Percentiles rank a stretch among this genome's conserved stretches.
Conservation (phyloP, 2,888 invertebrate genomes). For the Omphaloscelis lunosa region DNA sequence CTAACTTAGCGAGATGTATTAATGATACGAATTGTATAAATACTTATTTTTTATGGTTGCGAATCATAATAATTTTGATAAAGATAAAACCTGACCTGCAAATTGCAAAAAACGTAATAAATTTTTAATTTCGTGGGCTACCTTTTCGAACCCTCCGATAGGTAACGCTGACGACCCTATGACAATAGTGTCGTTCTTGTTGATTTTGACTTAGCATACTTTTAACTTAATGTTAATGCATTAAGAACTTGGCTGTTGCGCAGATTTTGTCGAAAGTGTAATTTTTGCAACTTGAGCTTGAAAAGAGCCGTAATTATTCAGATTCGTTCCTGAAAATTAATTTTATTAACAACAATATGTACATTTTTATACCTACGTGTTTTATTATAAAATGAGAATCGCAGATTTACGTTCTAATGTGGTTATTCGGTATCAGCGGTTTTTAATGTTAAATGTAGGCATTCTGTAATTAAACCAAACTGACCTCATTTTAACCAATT, state of each 20-base stretch:
- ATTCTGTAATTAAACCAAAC: slow-evolving; percentile 13
- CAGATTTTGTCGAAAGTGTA: background rate
- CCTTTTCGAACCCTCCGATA: too few species aligned
- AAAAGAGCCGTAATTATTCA: background rate
- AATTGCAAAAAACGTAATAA: too few species aligned
- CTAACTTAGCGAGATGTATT: too few species aligned
- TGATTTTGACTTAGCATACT: background rate
- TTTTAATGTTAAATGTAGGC: slow-evolving; percentile 8
- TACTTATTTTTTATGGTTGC: too few species aligned
- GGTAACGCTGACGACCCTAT: slow-evolving; percentile 4
- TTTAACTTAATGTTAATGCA: background rate
- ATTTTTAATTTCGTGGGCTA: too few species aligned
- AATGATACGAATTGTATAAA: too few species aligned
- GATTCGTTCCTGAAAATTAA: background rate
- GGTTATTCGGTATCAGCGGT: slow-evolving; percentile 3
- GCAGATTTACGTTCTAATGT: background rate
- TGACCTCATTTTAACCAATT: slow-evolving; percentile 13
- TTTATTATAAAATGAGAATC: slow-evolving; percentile 27
- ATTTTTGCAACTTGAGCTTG: background rate
- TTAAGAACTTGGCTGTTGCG: background rate
- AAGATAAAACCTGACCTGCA: too few species aligned
- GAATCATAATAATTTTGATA: too few species aligned
- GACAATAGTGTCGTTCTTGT: slow-evolving; percentile 7
- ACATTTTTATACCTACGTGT: background rate
- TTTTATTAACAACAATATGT: background rate